These are phyloP conservation scores for Tautogolabrus adspersus DNA, from an alignment of 2,113 vertebrate species.

Conservation along the genomic window DNA sequence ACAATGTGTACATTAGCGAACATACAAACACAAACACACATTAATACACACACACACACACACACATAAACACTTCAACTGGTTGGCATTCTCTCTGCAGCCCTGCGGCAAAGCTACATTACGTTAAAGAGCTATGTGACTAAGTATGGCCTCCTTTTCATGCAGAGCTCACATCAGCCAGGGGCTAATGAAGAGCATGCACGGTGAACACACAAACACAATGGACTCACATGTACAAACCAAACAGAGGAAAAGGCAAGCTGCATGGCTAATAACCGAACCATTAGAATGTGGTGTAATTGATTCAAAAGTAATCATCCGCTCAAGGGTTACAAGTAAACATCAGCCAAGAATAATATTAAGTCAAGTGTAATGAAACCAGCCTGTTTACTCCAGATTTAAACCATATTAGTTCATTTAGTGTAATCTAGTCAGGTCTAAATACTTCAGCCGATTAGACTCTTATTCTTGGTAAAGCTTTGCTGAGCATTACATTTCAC, in stretches of 20 bases:
- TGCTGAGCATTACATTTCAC: too few species aligned
- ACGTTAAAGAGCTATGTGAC: conserved; percentile 40
- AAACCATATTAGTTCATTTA: conserved; percentile 4
- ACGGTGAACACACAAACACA: conserved; percentile 7
- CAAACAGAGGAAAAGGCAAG: conserved; percentile 20
- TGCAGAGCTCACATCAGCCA: conserved; percentile 26
- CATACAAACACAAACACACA: not conserved
- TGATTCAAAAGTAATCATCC: conserved; percentile 20
- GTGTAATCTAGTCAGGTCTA: conserved; percentile 8
- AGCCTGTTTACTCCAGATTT: not conserved
- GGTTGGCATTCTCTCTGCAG: not conserved
- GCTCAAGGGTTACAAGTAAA: conserved; percentile 3
- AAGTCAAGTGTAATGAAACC: not conserved
- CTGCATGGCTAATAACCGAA: conserved; percentile 13
- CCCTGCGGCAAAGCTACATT: conserved; percentile 17
- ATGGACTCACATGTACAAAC: conserved; percentile 17
- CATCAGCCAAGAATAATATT: not conserved
- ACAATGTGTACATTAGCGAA: not conserved
- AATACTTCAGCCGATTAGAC: too few species aligned
- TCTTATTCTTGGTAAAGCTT: too few species aligned
- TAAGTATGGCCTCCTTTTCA: conserved; percentile 24
- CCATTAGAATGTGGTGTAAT: conserved; percentile 8
- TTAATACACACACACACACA: conserved; percentile 9
- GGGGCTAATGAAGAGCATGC: conserved; percentile 21
- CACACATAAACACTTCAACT: not conserved